Base-by-base conservation (phyloP, 2,888 invertebrate genomes). In the Pandemis cinnamomeana region DNA sequence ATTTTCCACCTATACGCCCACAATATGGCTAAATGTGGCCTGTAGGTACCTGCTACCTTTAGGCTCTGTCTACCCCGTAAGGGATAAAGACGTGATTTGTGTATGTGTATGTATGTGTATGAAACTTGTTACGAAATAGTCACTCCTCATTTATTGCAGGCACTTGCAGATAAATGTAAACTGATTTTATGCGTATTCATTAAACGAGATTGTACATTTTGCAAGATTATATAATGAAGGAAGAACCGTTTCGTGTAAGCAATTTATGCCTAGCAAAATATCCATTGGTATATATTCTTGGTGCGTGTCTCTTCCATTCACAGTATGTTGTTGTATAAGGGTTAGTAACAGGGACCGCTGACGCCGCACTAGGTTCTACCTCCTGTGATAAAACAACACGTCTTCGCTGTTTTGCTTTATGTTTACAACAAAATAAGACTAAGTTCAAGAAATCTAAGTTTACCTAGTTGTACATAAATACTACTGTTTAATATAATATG, bases 321-420 rank as follows among this genome's bases (percentile, higher is more conserved):
- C 15, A 55, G 20, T 55, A 55, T 20, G 15, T 55, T 20, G 4
- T 7, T 20, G 20, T 20, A 8, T 15, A 55, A 20, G 55, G 55
- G 15, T 55, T 20, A 55, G 55, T 55, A 83, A 83, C 84, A 81
- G 41, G 36, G 41, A 51, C 41, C 77, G 86, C 87, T 87, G 87
- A 87, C 85, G 81, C 81, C 80, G 81, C 81, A 77, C 85, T 86
- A 86, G 84, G 80, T 80, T 80, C 81, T 82, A 82, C 79, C 84
- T 84, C 81, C 86, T 84, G 87, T 85, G 82, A 81, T 82, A 80
- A 86, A 85, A 87, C 86, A 87, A 86, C 84, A 86, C 85, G 87
- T 83, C 82, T 78, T 77, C 78, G 78, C 72, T 74, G 75, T 75
- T 55, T 73, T 72, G 77, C 78, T 75, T 80, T 80, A 78, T 77